Base-by-base conservation (phyloP, 2,888 invertebrate species). In the Synergus gifuensis region DNA sequence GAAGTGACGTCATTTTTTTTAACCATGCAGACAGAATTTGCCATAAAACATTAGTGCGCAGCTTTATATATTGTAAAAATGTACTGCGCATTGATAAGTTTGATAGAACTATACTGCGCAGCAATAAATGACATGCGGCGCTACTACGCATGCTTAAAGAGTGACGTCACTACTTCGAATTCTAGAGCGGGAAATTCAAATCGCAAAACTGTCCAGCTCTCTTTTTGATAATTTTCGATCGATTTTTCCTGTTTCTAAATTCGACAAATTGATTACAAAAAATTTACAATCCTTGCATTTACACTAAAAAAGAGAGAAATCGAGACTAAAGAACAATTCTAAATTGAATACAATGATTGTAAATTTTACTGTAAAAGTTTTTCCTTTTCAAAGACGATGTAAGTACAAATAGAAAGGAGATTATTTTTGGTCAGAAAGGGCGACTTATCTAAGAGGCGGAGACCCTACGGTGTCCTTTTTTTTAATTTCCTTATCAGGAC, bases 401-500 rank as follows among this genome's bases (percentile, higher is more conserved):
- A 73, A 73, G 73, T 58, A 73, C 73, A 58, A 28, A 62, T 62
- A 12, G 28, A 62, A 58, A 58, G n/a, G 11, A 58, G 62, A 14
- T 28, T 1, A 28, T 69, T 54, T 73, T 54, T 73, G 36, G 49
- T 73, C 36, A 40, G 16, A 11, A 36, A 28, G 5, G 4, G 9
- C 0, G 36, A 73, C 54, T 73, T 58, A 73, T 73, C 36, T 58
- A 36, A 9, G 73, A 58, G 11, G 28, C 5, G 73, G 28, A 11
- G 28, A 58, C 28, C n/a, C 28, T 62, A 1, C 8, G 9, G 69
- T n/a, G 28, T 69, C 28, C 36, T 73, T 36, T 73, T 73, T 36
- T 73, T 76, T 76, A 58, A 44, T 62, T 44, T 62, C 63, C 11
- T 62, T 76, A 46, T 85, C 82, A 49, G 88, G 88, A 82, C 88